Evolutionary conservation across 35 echinoderm and acorn worm genomes (phyloP), one percentile per base, ranked within the genome.

Genomic region (Amphiura filiformis): DNA sequence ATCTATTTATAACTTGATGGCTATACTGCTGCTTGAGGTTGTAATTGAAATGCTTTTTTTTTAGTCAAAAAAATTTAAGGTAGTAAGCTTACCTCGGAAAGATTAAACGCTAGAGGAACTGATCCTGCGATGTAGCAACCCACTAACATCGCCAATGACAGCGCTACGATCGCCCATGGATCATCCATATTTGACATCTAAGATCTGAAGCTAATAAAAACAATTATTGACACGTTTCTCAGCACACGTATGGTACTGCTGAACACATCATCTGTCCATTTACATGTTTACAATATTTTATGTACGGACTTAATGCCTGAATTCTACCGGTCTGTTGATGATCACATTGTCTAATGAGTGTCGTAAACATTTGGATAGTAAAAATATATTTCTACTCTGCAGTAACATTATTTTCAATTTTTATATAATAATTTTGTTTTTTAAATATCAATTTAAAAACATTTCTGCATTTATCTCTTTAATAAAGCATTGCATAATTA

Each of bases 81-180:
- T 5, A 57, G 31, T 70, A 13, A 70, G 34, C 91, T 88, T 84
- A 94, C 96, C 93, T 98, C 92, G 1, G 96, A 98, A 36, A 98
- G 70, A 34, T 89, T 80, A 77, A 94, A 87, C 1, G 93, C 83
- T 31, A 99, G 57, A 0, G 96, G 96, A 56, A 99, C 89, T 57
- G 96, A 92, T 56, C 96, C 96, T 32, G 96, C 92, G 13, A 99
- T 39, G 77, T 88, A 99, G 38, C 96, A 99, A 0, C 96, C 96
- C 26, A 99, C 75, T 37, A 99, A 93, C 96, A 99, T 99, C 31
- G 91, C 96, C 13, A 99, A 90, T 40, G 96, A 94, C 75, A 99
- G 84, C 14, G 87, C 36, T 17, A 92, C 32, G 30, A 99, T 88
- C 40, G 93, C 90, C 90, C 90, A 95, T 39, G 87, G 89, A 47